These are phyloP conservation scores for Neria commutata DNA, from an alignment of 2,888 invertebrate species.

Conservation along the genomic window DNA sequence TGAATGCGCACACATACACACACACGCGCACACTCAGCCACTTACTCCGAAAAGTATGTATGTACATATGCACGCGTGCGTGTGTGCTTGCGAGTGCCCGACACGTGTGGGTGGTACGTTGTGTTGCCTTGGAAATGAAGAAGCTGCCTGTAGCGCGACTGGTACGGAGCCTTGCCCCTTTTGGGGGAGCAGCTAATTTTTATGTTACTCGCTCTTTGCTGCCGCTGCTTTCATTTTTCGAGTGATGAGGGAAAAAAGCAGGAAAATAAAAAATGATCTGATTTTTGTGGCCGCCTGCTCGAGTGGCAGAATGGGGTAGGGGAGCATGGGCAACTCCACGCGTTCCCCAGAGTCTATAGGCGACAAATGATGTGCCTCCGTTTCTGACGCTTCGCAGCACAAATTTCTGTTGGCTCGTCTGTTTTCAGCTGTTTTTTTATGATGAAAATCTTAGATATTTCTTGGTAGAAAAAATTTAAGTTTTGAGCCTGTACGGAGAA, in stretches of 20 bases:
- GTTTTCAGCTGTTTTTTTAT: background rate
- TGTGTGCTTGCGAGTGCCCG: background rate
- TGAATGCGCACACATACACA: background rate
- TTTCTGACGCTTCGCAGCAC: conserved; percentile 10
- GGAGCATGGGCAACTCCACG: background rate
- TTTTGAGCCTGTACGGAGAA: background rate
- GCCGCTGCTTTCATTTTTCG: background rate
- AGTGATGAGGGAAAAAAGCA: background rate
- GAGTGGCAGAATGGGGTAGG: background rate
- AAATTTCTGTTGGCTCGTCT: conserved; percentile 8
- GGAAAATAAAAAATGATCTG: conserved; percentile 7
- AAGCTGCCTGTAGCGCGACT: no score
- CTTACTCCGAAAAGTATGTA: background rate
- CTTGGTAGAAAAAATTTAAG: background rate
- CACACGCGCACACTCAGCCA: no score
- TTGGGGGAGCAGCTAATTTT: background rate
- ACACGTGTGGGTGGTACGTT: conserved; percentile 16
- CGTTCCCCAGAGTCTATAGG: background rate
- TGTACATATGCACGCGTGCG: conserved; percentile 2
- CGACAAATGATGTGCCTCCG: conserved; percentile 23
- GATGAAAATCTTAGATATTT: conserved; percentile 3
- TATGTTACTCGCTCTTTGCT: background rate
- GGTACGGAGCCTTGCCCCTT: conserved; percentile 18
- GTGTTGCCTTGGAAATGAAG: background rate
- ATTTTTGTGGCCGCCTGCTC: background rate